These are phyloP conservation scores for Gymnodraco acuticeps DNA, from an alignment of 2,797 vertebrate species.

Conservation along the genomic window DNA sequence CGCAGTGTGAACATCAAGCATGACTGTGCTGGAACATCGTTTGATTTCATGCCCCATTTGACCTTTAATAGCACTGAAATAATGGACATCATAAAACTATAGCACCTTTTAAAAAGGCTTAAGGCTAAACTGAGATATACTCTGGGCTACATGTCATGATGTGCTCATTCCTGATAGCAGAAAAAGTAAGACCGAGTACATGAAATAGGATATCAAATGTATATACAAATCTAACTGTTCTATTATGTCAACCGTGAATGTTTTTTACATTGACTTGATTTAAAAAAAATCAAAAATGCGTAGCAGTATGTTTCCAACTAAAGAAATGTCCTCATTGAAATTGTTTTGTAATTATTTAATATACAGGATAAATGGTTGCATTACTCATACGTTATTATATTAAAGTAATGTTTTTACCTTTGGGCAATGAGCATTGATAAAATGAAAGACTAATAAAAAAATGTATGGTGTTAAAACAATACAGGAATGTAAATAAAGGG, in stretches of 20 bases:
- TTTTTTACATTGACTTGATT: neutral
- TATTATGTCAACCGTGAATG: neutral
- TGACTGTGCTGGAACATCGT: conserved; percentile 19
- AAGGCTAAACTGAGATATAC: conserved; percentile 26
- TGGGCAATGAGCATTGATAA: neutral
- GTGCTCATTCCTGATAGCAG: neutral
- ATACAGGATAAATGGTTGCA: neutral
- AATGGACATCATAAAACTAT: conserved; percentile 45
- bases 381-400: neutral
- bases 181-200: neutral
- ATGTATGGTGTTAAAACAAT: neutral
- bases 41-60: conserved; percentile 55
- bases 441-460: neutral
- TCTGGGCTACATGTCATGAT: conserved; percentile 25
- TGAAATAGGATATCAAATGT: neutral
- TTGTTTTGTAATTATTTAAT: neutral
- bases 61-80: conserved; percentile 54
- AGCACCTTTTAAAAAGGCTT: conserved; percentile 29
- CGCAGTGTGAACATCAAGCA: conserved; percentile 5
- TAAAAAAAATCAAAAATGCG: neutral
- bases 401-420: neutral
- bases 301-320: neutral
- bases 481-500: neutral
- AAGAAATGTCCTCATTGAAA: neutral
- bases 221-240: neutral